Base-by-base conservation (phyloP, 92 coral and sea anemone genomes). In the Palythoa heliodiscus region DNA sequence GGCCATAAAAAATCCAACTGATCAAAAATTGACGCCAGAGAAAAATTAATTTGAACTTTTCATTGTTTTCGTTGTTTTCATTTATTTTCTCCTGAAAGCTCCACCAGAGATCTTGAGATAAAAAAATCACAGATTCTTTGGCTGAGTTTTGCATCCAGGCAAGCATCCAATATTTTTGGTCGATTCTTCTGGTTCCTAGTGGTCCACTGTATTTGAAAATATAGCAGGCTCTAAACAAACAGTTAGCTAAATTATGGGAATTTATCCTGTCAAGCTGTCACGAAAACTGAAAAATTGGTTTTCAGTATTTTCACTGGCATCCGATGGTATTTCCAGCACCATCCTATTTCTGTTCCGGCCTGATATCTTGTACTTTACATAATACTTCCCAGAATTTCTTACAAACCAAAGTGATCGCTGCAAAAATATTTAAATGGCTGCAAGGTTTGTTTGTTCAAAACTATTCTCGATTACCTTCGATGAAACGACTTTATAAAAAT, bases 211-310 rank as follows among this genome's bases (percentile, higher is more conserved):
- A 40, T 64, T 66, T 80, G 63, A 66, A 80, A 80, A 29, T 43
- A 43, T 47, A 17, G 74, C 75, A 47, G 11, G 75, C 48, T 64
- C 63, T 80, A 80, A 80, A 80, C 84, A 80, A 80, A 80, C 84
- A 80, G 84, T 64, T 80, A 69, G 57, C 73, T 43, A 66, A 80
- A 66, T 80, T 80, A 63, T 23, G 84, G 84, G 84, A 38, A 80
- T 80, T 80, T 66, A 80, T 66, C 84, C 84, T 80, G 84, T 64
- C 84, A 80, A 80, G 13, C 84, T 80, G 84, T 80, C 84, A 80
- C 48, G 23, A 53, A 80, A 23, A 64, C 47, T 80, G 84, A 80
- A 79, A 79, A 64, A 79, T 79, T 69, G 69, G 64, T 76, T 79
- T 79, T 52, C 24, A 80, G 13, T 73, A 23, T 43, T 73, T 80